Evolutionary conservation across 2,888 invertebrate genomes (phyloP).

Genomic region (Tillus elongatus): DNA sequence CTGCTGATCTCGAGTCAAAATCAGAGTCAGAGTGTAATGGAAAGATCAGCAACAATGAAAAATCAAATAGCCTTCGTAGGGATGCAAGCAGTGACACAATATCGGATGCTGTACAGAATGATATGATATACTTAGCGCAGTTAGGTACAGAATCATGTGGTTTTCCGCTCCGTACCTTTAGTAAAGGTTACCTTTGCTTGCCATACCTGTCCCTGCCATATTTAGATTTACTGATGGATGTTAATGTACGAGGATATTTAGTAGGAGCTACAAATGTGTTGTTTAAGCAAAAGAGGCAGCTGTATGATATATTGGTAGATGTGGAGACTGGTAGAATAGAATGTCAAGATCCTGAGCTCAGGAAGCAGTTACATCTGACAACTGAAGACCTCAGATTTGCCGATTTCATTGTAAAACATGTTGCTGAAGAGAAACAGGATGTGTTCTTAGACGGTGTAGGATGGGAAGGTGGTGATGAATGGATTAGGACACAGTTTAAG

Average conservation of each 20-base stretch:
- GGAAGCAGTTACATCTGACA: constrained; percentile 75
- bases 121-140: constrained; percentile 54
- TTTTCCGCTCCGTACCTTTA: constrained; percentile 77
- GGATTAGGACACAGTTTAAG: constrained; percentile 91
- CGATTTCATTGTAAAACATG: constrained; percentile 79
- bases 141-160: constrained; percentile 69
- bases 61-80: not conserved
- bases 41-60: not conserved
- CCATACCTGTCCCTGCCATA: constrained; percentile 94
- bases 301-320: constrained; percentile 88
- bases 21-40: constrained; percentile 30
- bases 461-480: constrained; percentile 92
- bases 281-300: constrained; percentile 88
- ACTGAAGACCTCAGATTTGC: constrained; percentile 95
- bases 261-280: constrained; percentile 98
- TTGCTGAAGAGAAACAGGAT: constrained; percentile 55
- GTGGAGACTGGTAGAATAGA: constrained; percentile 81
- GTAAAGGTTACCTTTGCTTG: constrained; percentile 86
- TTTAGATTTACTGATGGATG: constrained; percentile 81
- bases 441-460: constrained; percentile 64
- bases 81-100: constrained; percentile 32
- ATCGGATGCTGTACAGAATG: constrained; percentile 50
- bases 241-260: constrained; percentile 75
- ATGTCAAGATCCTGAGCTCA: constrained; percentile 64
- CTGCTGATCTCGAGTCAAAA: constrained; percentile 27